Conservation (phyloP, 2,797 vertebrate genomes). For the Tamandua tetradactyla region DNA sequence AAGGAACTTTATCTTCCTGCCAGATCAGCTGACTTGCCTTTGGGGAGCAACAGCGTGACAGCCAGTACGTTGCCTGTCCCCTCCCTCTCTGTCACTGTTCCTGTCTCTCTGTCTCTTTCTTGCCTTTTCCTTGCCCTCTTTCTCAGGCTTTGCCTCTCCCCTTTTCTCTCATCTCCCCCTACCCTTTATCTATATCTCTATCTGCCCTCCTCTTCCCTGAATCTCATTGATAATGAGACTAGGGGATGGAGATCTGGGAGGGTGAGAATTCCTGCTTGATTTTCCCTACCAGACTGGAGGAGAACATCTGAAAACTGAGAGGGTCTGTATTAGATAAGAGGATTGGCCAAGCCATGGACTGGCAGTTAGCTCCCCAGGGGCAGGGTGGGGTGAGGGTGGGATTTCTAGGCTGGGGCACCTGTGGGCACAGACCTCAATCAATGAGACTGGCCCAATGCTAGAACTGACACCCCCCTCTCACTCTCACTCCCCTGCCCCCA, state of each 20-base stretch:
- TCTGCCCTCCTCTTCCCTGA: neutral
- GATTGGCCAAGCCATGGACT: neutral
- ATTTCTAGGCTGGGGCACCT: neutral
- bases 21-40: neutral
- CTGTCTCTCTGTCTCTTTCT: neutral
- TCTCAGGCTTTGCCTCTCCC: neutral
- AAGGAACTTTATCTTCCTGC: neutral
- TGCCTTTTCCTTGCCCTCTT: neutral
- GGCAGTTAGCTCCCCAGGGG: neutral
- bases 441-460: neutral
- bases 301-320: conserved; percentile 30
- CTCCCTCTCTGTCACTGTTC: neutral
- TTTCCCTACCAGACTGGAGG: neutral
- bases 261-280: neutral
- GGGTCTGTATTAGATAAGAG: neutral
- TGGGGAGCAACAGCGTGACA: neutral
- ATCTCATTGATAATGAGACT: neutral
- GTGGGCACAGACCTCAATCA: neutral
- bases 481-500: neutral
- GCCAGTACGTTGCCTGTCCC: neutral
- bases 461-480: neutral
- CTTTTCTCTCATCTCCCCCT: neutral
- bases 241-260: neutral
- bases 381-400: neutral
- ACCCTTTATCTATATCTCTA: neutral